Conservation (phyloP, 2,113 vertebrate genomes). For the Brachionichthys hirsutus region DNA sequence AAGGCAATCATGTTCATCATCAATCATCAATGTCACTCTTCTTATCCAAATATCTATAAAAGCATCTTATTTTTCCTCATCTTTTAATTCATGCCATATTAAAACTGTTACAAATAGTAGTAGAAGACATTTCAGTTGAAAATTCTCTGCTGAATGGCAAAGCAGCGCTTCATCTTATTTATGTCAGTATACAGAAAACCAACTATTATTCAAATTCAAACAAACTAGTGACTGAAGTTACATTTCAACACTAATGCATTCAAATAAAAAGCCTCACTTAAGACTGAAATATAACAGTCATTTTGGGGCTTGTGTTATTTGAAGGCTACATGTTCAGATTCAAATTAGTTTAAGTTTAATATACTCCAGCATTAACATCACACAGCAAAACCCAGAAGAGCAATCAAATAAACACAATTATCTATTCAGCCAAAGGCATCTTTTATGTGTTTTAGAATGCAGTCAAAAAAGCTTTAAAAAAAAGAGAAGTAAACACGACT, state of each 20-base stretch:
- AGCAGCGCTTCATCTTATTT: neutral
- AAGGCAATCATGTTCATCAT: constrained; percentile 19
- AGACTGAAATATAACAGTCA: constrained; percentile 23
- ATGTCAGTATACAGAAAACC: too few relatives aligned
- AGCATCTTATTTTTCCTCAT: neutral
- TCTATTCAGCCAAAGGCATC: too few relatives aligned
- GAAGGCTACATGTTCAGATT: constrained; percentile 22
- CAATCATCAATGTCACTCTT: constrained; percentile 9
- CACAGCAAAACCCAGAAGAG: too few relatives aligned
- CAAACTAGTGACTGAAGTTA: neutral
- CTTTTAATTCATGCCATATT: too few relatives aligned
- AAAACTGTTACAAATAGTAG: neutral
- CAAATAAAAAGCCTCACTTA: constrained; percentile 1
- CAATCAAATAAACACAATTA: too few relatives aligned
- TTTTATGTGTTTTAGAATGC: too few relatives aligned
- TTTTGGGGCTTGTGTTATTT: constrained; percentile 27
- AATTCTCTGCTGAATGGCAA: constrained; percentile 5
- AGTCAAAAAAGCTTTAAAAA: too few relatives aligned
- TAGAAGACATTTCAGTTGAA: constrained; percentile 38
- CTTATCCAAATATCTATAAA: constrained; percentile 21
- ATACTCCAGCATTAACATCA: neutral
- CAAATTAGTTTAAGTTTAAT: neutral
- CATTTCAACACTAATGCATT: constrained; percentile 20
- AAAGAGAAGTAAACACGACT: too few relatives aligned
- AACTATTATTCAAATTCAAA: too few relatives aligned